A percentile compares a stretch with the other conserved stretches of the same genome.
phyloP scores from a whole-genome alignment of 1,140 invertebrate species.

The Papilio dardanus region DNA sequence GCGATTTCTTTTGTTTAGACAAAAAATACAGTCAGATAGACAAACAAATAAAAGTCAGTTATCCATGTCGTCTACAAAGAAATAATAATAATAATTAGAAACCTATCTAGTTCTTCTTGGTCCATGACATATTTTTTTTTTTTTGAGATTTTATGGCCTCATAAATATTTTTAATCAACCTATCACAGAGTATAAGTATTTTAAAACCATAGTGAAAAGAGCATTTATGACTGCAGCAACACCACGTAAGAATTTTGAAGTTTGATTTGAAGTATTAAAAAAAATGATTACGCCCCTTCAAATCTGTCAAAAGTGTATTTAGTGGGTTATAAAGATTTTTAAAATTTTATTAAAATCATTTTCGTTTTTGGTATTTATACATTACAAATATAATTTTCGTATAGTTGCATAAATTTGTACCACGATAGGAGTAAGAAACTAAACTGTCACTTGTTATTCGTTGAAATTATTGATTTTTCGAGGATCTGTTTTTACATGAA shows the following conservation, averaged over 20 bases:
- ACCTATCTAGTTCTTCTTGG: too few species aligned
- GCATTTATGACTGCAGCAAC: background rate
- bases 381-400: background rate
- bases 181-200: background rate
- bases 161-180: background rate
- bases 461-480: conserved; percentile 56
- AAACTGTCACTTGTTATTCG: background rate
- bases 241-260: too few species aligned
- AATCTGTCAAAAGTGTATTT: conserved; percentile 41
- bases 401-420: background rate
- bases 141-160: too few species aligned
- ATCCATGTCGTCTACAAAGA: too few species aligned
- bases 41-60: too few species aligned
- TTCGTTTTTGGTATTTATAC: background rate
- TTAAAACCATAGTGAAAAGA: background rate
- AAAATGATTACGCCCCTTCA: conserved; percentile 42
- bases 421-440: background rate
- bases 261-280: conserved; percentile 1
- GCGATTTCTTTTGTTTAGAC: too few species aligned
- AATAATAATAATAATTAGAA: too few species aligned
- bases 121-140: too few species aligned
- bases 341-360: background rate
- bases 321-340: conserved; percentile 23
- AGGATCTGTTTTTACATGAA: conserved; percentile 23
- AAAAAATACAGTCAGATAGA: too few species aligned